Percentiles rank a stretch among this genome's conserved stretches.
These are phyloP conservation scores for Sebastes ruberrimus DNA, from an alignment of 2,797 vertebrate species.

Conservation along the genomic window DNA sequence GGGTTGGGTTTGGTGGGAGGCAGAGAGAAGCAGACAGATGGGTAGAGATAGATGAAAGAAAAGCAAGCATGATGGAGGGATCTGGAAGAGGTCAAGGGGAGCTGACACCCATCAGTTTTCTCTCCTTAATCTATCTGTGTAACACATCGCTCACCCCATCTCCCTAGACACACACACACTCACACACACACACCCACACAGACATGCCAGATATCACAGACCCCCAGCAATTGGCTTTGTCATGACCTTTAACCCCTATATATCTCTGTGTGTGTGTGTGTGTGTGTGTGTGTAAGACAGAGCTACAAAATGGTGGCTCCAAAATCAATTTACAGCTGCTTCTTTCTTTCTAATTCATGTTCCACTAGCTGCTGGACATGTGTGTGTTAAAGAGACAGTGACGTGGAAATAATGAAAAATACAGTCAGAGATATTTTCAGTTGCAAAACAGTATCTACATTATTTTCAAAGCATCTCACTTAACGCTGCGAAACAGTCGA, in stretches of 20 bases:
- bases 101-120: conserved; percentile 68
- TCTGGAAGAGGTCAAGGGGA: conserved; percentile 64
- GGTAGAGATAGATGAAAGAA: conserved; percentile 31
- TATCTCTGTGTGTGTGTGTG: background rate
- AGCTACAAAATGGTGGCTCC: background rate
- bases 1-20: background rate
- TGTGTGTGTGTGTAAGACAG: background rate
- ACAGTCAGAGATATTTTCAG: background rate
- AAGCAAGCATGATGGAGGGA: conserved; percentile 48
- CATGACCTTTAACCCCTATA: conserved; percentile 44
- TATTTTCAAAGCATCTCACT: conserved; percentile 5
- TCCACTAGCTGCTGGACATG: background rate
- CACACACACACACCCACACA: conserved; percentile 17
- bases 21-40: background rate
- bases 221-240: conserved; percentile 46
- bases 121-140: conserved; percentile 59
- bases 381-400: background rate
- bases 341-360: conserved; percentile 19
- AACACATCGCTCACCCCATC: conserved; percentile 43
- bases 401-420: background rate
- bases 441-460: conserved; percentile 16
- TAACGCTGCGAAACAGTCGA: background rate
- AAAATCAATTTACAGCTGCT: conserved; percentile 49
- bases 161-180: conserved; percentile 19
- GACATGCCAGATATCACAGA: conserved; percentile 30